Conservation (phyloP, 2,888 invertebrate genomes). For the Brachyopa scutellaris region DNA sequence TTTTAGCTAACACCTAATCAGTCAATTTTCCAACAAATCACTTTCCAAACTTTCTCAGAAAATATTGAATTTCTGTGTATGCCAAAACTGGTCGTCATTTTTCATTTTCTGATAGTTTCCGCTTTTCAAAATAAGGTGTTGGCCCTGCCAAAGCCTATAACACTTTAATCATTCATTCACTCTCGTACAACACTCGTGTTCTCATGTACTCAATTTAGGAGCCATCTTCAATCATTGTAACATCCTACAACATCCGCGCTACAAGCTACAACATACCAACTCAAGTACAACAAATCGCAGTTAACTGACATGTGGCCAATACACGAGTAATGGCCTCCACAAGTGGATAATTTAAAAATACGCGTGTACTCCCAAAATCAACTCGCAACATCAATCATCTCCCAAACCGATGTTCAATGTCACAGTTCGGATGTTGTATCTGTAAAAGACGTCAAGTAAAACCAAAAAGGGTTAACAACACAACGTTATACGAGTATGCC, state of each 20-base stretch:
- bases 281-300: conserved; percentile 27
- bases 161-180: conserved; percentile 26
- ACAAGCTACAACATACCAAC: background rate
- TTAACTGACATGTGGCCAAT: conserved; percentile 30
- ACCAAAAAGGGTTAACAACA: conserved; percentile 49
- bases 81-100: no score
- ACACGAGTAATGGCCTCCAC: background rate
- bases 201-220: conserved; percentile 5
- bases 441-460: conserved; percentile 26
- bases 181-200: background rate
- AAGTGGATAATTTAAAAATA: conserved; percentile 45
- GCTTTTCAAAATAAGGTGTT: background rate
- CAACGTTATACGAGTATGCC: no score
- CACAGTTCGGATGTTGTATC: conserved; percentile 53
- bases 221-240: conserved; percentile 26
- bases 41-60: no score
- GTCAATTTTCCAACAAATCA: no score
- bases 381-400: conserved; percentile 39
- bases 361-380: conserved; percentile 31
- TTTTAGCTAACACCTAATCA: no score
- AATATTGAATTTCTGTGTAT: no score
- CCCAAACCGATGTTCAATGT: conserved; percentile 49
- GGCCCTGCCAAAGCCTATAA: no score
- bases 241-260: conserved; percentile 38
- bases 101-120: background rate